Conservation (phyloP, 2,113 vertebrate genomes). For the Sisor rabdophorus region DNA sequence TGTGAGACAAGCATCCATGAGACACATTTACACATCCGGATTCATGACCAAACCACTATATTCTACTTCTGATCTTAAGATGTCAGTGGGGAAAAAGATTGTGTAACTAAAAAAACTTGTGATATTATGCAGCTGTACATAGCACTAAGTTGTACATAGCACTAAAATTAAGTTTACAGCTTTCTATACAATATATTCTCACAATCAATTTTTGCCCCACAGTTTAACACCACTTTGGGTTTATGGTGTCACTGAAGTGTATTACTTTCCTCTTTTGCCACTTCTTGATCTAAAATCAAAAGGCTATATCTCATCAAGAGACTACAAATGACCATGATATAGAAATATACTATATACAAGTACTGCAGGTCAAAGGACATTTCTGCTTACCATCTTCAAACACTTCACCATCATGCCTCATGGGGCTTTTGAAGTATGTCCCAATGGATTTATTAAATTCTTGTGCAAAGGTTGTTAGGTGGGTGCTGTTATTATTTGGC, state of each 20-base stretch:
- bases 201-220: not conserved
- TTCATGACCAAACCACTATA: constrained; percentile 2
- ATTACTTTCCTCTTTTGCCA: not conserved
- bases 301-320: not conserved
- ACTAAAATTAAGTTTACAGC: not conserved
- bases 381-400: constrained; percentile 27
- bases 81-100: not conserved
- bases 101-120: not conserved
- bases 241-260: not conserved
- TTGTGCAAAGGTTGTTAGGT: not conserved
- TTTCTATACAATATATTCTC: not conserved
- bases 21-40: constrained; percentile 13
- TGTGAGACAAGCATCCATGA: constrained; percentile 16
- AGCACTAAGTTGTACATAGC: not conserved
- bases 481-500: not conserved
- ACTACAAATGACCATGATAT: not conserved
- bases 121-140: not conserved
- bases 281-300: not conserved
- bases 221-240: not conserved
- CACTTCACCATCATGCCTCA: not conserved
- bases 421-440: not conserved
- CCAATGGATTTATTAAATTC: not conserved
- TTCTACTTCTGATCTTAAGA: not conserved
- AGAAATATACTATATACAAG: constrained; percentile 15
- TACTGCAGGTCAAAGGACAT: constrained; percentile 24